Evolutionary conservation across 2,113 vertebrate species (phyloP).

Genomic region (Balaeniceps rex): DNA sequence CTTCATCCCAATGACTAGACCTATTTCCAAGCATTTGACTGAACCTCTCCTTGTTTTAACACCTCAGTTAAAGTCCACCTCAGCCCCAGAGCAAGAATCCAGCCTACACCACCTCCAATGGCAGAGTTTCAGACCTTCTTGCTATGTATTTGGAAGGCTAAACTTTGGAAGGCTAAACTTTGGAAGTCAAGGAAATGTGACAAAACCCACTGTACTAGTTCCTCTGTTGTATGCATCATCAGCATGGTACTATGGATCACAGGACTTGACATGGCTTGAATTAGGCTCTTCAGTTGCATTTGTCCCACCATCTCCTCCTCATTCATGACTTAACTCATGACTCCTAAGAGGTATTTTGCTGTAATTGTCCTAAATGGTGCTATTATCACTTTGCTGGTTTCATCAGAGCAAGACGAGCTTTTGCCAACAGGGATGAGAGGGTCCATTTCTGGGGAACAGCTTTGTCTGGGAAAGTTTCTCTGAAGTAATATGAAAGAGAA

Average conservation of each 20-base stretch:
- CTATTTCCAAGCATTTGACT: background rate
- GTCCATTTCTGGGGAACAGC: background rate
- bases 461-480: background rate
- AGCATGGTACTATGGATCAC: background rate
- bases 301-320: background rate
- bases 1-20: background rate
- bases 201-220: background rate
- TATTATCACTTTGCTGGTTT: background rate
- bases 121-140: background rate
- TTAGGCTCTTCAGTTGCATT: background rate
- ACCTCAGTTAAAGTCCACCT: background rate
- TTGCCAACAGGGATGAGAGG: background rate
- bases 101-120: background rate
- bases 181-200: background rate
- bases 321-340: constrained; percentile 2
- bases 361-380: background rate
- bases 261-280: background rate
- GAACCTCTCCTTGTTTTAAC: background rate
- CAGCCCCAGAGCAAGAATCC: background rate
- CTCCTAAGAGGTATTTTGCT: background rate
- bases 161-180: too few relatives aligned
- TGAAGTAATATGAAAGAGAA: background rate
- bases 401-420: background rate
- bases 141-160: background rate
- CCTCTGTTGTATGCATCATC: background rate